Conservation (phyloP, 2,113 vertebrate species). For the Atlantisia rogersi region DNA sequence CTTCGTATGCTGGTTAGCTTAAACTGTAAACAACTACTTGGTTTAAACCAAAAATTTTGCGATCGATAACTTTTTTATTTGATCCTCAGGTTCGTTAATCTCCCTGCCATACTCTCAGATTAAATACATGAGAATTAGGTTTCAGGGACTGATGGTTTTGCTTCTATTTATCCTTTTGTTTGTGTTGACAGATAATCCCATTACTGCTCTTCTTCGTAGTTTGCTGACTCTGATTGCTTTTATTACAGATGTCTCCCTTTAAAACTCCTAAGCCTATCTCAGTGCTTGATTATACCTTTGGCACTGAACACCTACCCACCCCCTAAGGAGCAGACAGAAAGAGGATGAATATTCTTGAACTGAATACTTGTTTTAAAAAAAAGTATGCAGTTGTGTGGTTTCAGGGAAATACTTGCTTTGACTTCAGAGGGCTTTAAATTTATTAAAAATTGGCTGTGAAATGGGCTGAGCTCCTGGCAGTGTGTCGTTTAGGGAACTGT, state of each 20-base stretch:
- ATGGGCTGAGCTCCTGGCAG: neutral
- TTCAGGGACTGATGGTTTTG: slow-evolving; percentile 28
- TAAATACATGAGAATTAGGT: slow-evolving; percentile 36
- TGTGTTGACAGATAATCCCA: slow-evolving; percentile 68
- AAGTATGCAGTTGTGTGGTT: neutral
- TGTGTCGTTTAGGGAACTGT: neutral
- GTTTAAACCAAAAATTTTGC: slow-evolving; percentile 24
- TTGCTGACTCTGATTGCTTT: slow-evolving; percentile 45
- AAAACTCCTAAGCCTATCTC: slow-evolving; percentile 15
- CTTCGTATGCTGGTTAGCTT: neutral
- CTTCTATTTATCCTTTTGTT: slow-evolving; percentile 66
- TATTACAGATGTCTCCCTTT: slow-evolving; percentile 30
- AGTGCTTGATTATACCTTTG: slow-evolving; percentile 37
- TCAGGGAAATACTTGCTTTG: neutral
- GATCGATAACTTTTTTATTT: slow-evolving; percentile 39
- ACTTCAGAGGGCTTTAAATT: neutral
- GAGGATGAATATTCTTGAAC: neutral
- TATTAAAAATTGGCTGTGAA: neutral
- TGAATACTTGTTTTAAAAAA: neutral
- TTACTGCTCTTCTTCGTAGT: slow-evolving; percentile 40
- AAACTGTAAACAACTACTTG: neutral
- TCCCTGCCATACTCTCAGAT: slow-evolving; percentile 8
- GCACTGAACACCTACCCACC: neutral
- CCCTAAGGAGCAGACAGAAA: neutral
- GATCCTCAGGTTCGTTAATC: slow-evolving; percentile 7